A percentile compares a stretch with the other conserved stretches of the same genome.
These are phyloP conservation scores for Macaria liturata DNA, from an alignment of 2,888 invertebrate species.

Conservation along the genomic window DNA sequence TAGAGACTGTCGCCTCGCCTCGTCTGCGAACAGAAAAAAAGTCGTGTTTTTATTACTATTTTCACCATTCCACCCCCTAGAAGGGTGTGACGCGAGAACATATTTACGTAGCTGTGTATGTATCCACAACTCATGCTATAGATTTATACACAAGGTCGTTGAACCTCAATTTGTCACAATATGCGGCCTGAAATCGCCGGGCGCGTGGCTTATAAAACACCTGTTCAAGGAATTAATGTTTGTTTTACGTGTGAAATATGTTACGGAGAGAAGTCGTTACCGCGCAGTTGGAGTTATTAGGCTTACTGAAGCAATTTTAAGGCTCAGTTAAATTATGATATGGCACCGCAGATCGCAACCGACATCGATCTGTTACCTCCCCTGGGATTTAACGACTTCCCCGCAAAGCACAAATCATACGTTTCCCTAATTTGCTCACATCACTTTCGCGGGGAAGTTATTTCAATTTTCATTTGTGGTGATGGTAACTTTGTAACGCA, in stretches of 20 bases:
- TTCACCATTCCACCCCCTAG: constrained; percentile 58
- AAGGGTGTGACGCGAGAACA: constrained; percentile 51
- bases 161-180: constrained; percentile 39
- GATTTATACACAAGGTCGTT: constrained; percentile 40
- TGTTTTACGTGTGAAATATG: constrained; percentile 24
- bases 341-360: constrained; percentile 13
- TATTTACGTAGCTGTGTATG: constrained; percentile 48
- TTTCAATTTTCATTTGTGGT: constrained; percentile 50
- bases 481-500: constrained; percentile 7
- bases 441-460: constrained; percentile 45
- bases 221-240: constrained; percentile 27
- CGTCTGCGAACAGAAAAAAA: constrained; percentile 48
- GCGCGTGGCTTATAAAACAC: constrained; percentile 25
- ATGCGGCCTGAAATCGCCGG: constrained; percentile 24
- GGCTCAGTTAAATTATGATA: constrained; percentile 22
- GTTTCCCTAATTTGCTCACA: constrained; percentile 54
- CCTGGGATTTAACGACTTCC: constrained; percentile 45
- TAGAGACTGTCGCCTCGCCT: constrained; percentile 41
- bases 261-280: constrained; percentile 9
- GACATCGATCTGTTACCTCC: constrained; percentile 40
- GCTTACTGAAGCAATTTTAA: constrained; percentile 18
- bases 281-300: constrained; percentile 15
- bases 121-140: constrained; percentile 14
- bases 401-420: constrained; percentile 48
- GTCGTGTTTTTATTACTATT: constrained; percentile 61